Conservation (phyloP, 2,113 vertebrate genomes). For the Psilopogon haemacephalus region DNA sequence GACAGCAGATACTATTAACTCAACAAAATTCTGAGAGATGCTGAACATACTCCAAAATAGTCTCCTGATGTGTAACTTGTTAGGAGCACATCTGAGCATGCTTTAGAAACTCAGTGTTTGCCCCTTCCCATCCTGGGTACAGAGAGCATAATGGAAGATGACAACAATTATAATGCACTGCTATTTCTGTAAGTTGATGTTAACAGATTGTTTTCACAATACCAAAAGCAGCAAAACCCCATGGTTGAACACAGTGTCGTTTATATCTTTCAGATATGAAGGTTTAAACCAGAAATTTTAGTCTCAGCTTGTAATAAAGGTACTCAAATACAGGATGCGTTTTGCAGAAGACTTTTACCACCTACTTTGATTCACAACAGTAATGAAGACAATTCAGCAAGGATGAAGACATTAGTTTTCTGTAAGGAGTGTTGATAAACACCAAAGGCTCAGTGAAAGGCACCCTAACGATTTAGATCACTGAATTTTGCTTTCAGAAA, state of each 20-base stretch:
- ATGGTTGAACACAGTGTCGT: fast-evolving
- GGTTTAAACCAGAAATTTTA: neutral
- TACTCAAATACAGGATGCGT: neutral
- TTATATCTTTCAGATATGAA: neutral
- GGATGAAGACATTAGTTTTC: neutral
- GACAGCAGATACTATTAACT: neutral
- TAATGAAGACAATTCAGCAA: neutral
- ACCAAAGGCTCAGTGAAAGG: fast-evolving
- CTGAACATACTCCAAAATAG: neutral
- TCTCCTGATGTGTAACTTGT: neutral
- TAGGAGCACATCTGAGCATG: neutral
- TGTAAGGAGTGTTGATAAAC: neutral
- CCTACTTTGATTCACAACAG: neutral
- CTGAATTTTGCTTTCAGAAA: neutral
- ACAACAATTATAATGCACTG: fast-evolving
- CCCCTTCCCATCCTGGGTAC: neutral
- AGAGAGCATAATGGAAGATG: neutral
- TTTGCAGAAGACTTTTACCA: neutral
- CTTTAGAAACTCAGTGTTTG: neutral
- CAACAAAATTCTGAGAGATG: neutral
- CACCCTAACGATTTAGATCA: neutral
- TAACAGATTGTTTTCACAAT: neutral
- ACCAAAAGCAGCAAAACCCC: neutral
- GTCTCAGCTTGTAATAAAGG: neutral
- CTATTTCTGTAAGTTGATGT: neutral